Evolutionary conservation across 2,113 vertebrate genomes (phyloP).

Genomic region (Microcebus lehilahytsara): DNA sequence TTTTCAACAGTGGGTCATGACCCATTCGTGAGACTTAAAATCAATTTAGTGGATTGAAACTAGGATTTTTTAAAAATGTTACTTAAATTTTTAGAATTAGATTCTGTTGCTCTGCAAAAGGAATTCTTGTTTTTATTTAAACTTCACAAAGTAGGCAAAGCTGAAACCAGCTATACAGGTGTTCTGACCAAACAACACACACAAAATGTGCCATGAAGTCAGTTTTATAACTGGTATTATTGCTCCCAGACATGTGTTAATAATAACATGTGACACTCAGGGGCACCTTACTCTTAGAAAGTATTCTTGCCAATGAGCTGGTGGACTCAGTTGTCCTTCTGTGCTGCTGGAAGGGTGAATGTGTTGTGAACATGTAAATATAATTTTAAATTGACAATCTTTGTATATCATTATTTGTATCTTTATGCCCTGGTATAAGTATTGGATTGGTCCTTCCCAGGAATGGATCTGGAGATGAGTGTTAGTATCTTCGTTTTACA

Average conservation of each 20-base stretch:
- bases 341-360: background rate
- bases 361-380: background rate
- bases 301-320: background rate
- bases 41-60: background rate
- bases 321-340: background rate
- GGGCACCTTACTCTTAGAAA: background rate
- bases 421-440: background rate
- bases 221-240: background rate
- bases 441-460: background rate
- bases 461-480: background rate
- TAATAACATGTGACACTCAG: background rate
- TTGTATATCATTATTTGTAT: background rate
- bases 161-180: background rate
- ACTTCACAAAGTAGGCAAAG: background rate
- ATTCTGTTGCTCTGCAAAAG: background rate
- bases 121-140: background rate
- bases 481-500: background rate
- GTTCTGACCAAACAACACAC: background rate
- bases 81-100: conserved; percentile 4
- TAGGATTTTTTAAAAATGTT: background rate
- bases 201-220: background rate
- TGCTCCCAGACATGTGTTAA: background rate
- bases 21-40: background rate
- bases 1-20: background rate
- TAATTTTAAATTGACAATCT: background rate